Evolutionary conservation across 2,797 vertebrate genomes (phyloP).

Genomic region (Diglossa cyanea): DNA sequence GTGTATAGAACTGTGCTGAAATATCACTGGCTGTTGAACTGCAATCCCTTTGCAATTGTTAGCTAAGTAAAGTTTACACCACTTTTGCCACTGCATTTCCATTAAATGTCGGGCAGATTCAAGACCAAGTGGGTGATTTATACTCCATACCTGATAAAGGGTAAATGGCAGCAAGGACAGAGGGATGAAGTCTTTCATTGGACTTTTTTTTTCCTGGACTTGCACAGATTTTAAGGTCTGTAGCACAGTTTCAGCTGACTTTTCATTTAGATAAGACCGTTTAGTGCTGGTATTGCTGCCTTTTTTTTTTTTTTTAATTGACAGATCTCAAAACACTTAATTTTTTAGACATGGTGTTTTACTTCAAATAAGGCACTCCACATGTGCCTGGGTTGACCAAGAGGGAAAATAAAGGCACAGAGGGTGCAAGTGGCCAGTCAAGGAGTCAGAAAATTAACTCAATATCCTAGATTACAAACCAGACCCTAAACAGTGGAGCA

Average conservation of each 20-base stretch:
- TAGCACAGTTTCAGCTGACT: not conserved
- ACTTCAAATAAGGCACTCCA: not conserved
- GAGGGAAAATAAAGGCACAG: not conserved
- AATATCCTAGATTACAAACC: not conserved
- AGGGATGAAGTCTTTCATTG: not conserved
- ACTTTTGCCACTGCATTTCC: not conserved
- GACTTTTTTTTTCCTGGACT: not conserved
- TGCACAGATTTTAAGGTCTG: not conserved
- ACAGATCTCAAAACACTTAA: not conserved
- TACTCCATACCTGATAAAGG: not conserved
- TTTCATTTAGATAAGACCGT: not conserved
- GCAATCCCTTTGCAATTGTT: accelerated
- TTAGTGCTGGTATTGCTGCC: not conserved
- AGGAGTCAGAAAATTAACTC: not conserved
- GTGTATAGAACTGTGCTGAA: not conserved
- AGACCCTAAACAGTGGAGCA: not conserved
- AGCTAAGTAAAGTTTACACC: not conserved
- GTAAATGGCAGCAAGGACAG: not conserved
- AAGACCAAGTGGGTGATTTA: not conserved
- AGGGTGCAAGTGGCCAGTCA: not conserved
- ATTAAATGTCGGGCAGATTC: not conserved
- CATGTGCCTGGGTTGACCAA: not conserved
- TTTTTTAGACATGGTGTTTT: not conserved
- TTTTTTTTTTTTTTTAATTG: not conserved
- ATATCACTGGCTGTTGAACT: not conserved